Conservation (phyloP, 1,140 invertebrate species). For the Leucophenga varia region DNA sequence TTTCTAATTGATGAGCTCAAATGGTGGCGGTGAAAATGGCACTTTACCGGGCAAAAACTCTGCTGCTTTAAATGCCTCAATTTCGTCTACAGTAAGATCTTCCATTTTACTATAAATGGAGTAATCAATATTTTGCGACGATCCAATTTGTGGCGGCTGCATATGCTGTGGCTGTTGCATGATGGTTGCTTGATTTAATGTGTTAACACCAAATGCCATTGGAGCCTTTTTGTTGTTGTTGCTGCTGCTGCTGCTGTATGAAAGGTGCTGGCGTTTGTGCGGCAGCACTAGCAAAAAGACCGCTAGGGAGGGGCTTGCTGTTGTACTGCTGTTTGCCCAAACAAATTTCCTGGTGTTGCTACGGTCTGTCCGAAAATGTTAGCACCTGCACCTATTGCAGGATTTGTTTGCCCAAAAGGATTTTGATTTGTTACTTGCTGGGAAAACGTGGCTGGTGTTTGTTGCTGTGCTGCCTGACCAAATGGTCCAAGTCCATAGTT, state of each 20-base stretch:
- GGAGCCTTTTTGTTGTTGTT: slow-evolving; percentile 2
- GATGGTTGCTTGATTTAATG: slow-evolving; percentile 12
- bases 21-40: slow-evolving; percentile 42
- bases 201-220: background rate
- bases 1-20: slow-evolving; percentile 27
- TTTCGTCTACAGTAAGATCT: slow-evolving; percentile 35
- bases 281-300: slow-evolving; percentile 21
- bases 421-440: slow-evolving; percentile 15
- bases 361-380: slow-evolving; percentile 15
- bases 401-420: slow-evolving; percentile 4
- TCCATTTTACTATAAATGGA: slow-evolving; percentile 35
- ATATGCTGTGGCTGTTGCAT: slow-evolving; percentile 12
- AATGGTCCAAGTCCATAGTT: slow-evolving; percentile 6
- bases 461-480: slow-evolving; percentile 11
- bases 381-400: background rate
- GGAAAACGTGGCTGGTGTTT: slow-evolving; percentile 17
- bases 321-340: slow-evolving; percentile 1
- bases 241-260: slow-evolving; percentile 19
- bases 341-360: slow-evolving; percentile 10
- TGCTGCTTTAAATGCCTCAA: slow-evolving; percentile 46
- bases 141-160: slow-evolving; percentile 6
- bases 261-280: slow-evolving; percentile 8
- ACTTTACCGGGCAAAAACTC: slow-evolving; percentile 35
- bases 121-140: slow-evolving; percentile 4
- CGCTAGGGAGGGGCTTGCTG: slow-evolving; percentile 2